Evolutionary conservation across 2,888 invertebrate genomes (phyloP).

Genomic region (Silvanus unidentatus): DNA sequence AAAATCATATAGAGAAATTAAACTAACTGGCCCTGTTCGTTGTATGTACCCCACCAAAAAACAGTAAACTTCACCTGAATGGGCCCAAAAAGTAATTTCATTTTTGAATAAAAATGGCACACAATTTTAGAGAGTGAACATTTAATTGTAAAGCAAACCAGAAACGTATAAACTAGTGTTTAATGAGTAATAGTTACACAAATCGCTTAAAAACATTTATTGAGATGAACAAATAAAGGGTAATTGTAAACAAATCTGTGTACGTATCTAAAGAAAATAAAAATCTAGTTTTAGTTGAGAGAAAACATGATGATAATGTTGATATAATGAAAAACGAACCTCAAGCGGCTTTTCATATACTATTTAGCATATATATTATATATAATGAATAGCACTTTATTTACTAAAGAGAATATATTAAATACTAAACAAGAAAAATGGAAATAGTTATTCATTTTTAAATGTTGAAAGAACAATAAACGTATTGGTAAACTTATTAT

Average conservation of each 20-base stretch:
- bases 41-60: constrained; percentile 19
- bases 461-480: constrained; percentile 43
- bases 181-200: constrained; percentile 4
- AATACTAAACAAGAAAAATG: not conserved
- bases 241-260: too few relatives aligned
- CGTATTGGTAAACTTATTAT: constrained; percentile 32
- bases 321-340: constrained; percentile 5
- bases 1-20: constrained; percentile 13
- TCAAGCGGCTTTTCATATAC: constrained; percentile 31
- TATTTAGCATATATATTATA: constrained; percentile 12
- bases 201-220: too few relatives aligned
- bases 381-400: constrained; percentile 29
- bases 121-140: constrained; percentile 17
- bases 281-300: constrained; percentile 15
- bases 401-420: constrained; percentile 11
- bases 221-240: too few relatives aligned
- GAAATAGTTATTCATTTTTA: constrained; percentile 32
- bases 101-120: constrained; percentile 13
- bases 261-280: not conserved
- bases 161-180: constrained; percentile 10
- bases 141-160: constrained; percentile 15
- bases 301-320: not conserved
- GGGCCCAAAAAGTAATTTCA: constrained; percentile 30
- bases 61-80: constrained; percentile 24
- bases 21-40: constrained; percentile 27